A percentile compares a stretch with the other conserved stretches of the same genome.
phyloP scores from a whole-genome alignment of 2,797 vertebrate species.

The Rachycentron canadum region DNA sequence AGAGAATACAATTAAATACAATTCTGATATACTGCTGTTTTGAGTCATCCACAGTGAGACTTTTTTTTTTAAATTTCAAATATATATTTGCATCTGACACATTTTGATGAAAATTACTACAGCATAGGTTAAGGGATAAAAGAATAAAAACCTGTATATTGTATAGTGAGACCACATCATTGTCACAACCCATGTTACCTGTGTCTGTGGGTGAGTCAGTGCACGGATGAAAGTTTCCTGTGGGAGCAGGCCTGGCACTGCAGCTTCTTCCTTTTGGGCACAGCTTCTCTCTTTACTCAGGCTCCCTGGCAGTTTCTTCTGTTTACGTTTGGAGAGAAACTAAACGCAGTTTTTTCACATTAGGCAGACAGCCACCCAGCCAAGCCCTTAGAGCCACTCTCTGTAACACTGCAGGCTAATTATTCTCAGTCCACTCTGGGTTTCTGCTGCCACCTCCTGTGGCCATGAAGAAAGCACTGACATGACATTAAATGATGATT shows the following conservation, averaged over 20 bases:
- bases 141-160: not conserved
- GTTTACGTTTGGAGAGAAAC: slow-evolving; percentile 60
- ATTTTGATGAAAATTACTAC: not conserved
- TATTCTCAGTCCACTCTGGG: not conserved
- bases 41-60: slow-evolving; percentile 16
- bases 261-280: slow-evolving; percentile 44
- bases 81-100: not conserved
- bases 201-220: slow-evolving; percentile 11
- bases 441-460: slow-evolving; percentile 74
- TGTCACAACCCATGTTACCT: not conserved
- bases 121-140: not conserved
- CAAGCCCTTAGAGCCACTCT: slow-evolving; percentile 19
- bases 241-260: slow-evolving; percentile 34
- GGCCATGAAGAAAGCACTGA: slow-evolving; percentile 4
- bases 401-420: slow-evolving; percentile 43
- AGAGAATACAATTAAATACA: slow-evolving; percentile 17
- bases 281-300: slow-evolving; percentile 38
- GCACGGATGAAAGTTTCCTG: slow-evolving; percentile 22
- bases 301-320: slow-evolving; percentile 44
- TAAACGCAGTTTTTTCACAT: slow-evolving; percentile 48
- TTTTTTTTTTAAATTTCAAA: not conserved
- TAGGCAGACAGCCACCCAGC: slow-evolving; percentile 45
- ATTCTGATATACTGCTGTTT: slow-evolving; percentile 29
- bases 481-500: not conserved
- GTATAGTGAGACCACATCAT: not conserved